Percentiles rank a stretch among this genome's conserved stretches.
These are phyloP conservation scores for Eupristina koningsbergeri DNA, from an alignment of 1,140 invertebrate species.

Conservation along the genomic window DNA sequence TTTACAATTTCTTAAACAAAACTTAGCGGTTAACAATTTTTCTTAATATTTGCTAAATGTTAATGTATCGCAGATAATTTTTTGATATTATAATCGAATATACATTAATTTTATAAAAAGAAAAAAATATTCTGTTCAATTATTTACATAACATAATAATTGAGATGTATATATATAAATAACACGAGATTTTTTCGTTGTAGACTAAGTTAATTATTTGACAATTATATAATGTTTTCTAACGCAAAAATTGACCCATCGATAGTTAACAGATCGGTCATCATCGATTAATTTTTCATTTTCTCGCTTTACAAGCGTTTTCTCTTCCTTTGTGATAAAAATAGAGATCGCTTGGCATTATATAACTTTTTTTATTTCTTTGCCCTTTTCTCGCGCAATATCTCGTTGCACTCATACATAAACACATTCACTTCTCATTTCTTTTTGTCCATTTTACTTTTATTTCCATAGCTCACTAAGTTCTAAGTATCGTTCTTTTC, in stretches of 20 bases:
- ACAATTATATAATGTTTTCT: constrained; percentile 35
- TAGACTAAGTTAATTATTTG: constrained; percentile 45
- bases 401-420: constrained; percentile 36
- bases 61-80: constrained; percentile 28
- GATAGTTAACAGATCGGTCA: constrained; percentile 40
- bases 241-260: constrained; percentile 32
- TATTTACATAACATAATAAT: constrained; percentile 47
- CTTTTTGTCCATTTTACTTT: constrained; percentile 32
- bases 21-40: constrained; percentile 21
- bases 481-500: constrained; percentile 32
- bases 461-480: constrained; percentile 19
- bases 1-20: constrained; percentile 40
- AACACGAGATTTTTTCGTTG: constrained; percentile 42
- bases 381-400: constrained; percentile 36
- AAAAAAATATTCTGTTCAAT: constrained; percentile 40
- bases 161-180: constrained; percentile 41
- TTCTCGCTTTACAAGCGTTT: constrained; percentile 42
- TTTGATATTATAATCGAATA: constrained; percentile 14
- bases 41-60: constrained; percentile 10
- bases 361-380: constrained; percentile 48
- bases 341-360: constrained; percentile 53
- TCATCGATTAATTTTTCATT: constrained; percentile 40
- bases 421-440: constrained; percentile 22
- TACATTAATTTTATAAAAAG: constrained; percentile 17
- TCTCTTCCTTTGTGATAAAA: constrained; percentile 49